Evolutionary conservation across 2,888 invertebrate species (phyloP).

Genomic region (Epinotia brunnichana): DNA sequence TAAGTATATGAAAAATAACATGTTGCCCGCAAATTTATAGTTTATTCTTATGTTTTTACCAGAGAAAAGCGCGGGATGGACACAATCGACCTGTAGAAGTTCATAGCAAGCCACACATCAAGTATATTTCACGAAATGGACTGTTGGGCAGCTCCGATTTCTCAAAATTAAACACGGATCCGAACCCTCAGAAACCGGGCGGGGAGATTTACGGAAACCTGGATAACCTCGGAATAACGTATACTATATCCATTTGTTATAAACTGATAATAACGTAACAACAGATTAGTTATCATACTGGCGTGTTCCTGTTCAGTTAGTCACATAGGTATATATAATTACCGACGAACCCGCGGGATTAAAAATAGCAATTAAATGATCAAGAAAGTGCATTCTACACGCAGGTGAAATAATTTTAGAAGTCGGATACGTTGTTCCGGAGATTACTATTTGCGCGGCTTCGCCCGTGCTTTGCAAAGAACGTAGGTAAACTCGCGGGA

Average conservation of each 20-base stretch:
- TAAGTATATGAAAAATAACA: no score
- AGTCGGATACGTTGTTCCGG: no score
- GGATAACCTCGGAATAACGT: slow-evolving; percentile 22
- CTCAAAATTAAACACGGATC: background rate
- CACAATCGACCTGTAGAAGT: slow-evolving; percentile 1
- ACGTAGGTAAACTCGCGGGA: no score
- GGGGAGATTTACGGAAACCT: slow-evolving; percentile 18
- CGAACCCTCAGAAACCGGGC: background rate
- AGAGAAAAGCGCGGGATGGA: slow-evolving; percentile 4
- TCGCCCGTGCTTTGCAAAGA: no score
- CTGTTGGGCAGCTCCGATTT: background rate
- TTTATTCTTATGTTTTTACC: background rate
- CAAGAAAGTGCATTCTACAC: no score
- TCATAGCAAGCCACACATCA: background rate
- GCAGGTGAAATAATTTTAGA: no score
- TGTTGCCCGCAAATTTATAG: background rate
- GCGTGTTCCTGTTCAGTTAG: no score
- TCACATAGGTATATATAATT: no score
- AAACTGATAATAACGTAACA: background rate
- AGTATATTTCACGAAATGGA: slow-evolving; percentile 20
- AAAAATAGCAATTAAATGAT: no score
- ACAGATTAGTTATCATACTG: background rate
- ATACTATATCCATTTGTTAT: background rate
- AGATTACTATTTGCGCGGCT: no score
- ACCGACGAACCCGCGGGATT: no score